Evolutionary conservation across 1,140 invertebrate genomes (phyloP), one percentile per base, ranked within the genome.

Genomic region (Triops cancriformis): DNA sequence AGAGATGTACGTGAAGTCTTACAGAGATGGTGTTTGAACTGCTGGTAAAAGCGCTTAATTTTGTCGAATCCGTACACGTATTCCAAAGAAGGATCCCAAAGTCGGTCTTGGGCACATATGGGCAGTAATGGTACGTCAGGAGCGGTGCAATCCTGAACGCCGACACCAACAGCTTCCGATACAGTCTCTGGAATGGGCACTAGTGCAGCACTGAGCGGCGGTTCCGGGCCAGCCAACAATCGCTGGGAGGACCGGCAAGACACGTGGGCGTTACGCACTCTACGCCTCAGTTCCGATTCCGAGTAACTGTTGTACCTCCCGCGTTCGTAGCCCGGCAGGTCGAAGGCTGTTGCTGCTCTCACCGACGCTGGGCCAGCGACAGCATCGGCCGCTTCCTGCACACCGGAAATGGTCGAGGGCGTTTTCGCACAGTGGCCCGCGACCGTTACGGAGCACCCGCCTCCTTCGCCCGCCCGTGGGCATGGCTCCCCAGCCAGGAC

Each of bases 11-110:
- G n/a, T n/a, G n/a, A 14, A 64, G 23, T 9, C 51, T 64, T 64
- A 64, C 51, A 64, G 51, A 64, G 51, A 64, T 64, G 51, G 51
- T 64, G 51, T 64, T 64, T 64, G 51, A 64, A 64, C 51, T 64
- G 51, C 51, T 64, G 51, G 51, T 64, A 64, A 64, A 64, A n/a
- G 51, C 51, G 51, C 51, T 64, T 64, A 64, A 64, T 64, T 64
- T 64, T 64, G 51, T 64, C 51, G 51, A 64, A 64, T 64, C 51
- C 51, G 51, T 64, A 64, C 51, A 64, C 51, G 51, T 64, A 64
- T 64, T 64, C 51, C 51, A 64, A 64, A 64, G 51, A 64, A 64
- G 51, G 51, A 64, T 64, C 51, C 51, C 51, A 23, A 64, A 64
- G 51, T n/a, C 51, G 51, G 51, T 64, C 51, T 64, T 23, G 10